These are phyloP conservation scores for Deroptyus accipitrinus DNA, from an alignment of 2,113 vertebrate species.

Conservation along the genomic window DNA sequence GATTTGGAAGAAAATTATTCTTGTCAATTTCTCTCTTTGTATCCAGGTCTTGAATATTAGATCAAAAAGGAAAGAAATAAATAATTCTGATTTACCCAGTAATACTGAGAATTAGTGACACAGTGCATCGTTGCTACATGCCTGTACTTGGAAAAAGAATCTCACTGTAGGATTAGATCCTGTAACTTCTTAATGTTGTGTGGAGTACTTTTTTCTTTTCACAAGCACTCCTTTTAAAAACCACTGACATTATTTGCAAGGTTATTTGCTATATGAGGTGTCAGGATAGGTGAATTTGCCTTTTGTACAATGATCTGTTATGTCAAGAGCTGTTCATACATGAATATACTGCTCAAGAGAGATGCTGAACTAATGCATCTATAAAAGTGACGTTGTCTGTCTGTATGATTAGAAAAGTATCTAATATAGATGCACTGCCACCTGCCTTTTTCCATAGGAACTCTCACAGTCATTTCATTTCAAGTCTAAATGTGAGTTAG, in stretches of 20 bases:
- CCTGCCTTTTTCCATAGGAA: slow-evolving; percentile 48
- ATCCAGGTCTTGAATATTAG: neutral
- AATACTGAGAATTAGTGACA: neutral
- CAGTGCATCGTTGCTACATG: neutral
- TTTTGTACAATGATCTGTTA: neutral
- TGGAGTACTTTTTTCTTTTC: neutral
- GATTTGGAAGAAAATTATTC: neutral
- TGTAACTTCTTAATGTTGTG: neutral
- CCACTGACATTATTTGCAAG: neutral
- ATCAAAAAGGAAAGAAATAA: neutral
- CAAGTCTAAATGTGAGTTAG: neutral
- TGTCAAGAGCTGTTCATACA: neutral
- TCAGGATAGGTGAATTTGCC: neutral
- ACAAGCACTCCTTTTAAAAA: neutral
- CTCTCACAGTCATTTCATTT: neutral
- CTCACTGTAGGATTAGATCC: neutral
- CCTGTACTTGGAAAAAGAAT: neutral
- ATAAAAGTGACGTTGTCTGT: neutral
- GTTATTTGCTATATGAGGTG: neutral
- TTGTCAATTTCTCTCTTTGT: neutral
- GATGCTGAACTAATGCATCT: neutral
- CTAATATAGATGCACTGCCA: slow-evolving; percentile 36
- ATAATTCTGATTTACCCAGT: neutral
- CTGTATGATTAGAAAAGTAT: neutral
- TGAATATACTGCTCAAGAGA: neutral